Evolutionary conservation across 2,888 invertebrate genomes (phyloP).

Genomic region (Linyphia triangularis): DNA sequence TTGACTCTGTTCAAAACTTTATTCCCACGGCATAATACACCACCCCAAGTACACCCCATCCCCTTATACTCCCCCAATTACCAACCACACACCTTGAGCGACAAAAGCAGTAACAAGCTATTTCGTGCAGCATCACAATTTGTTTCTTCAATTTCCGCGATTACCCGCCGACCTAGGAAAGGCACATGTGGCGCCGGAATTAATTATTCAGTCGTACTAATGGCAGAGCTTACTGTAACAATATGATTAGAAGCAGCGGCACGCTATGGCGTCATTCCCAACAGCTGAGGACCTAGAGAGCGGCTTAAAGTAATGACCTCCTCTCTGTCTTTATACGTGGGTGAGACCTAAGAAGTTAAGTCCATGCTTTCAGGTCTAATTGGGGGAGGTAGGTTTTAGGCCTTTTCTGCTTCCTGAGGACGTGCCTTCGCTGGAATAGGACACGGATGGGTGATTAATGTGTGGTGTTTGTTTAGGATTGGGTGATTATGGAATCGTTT

Average conservation of each 20-base stretch:
- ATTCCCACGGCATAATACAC: constrained; percentile 9
- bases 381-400: constrained; percentile 16
- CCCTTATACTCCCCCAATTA: not conserved
- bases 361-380: constrained; percentile 50
- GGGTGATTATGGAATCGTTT: not conserved
- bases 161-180: constrained; percentile 11
- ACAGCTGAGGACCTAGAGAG: constrained; percentile 56
- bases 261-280: constrained; percentile 41
- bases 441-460: constrained; percentile 23
- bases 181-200: constrained; percentile 55
- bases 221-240: constrained; percentile 72
- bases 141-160: constrained; percentile 43
- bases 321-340: constrained; percentile 50
- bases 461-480: not conserved
- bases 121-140: constrained; percentile 33
- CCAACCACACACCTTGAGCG: not conserved
- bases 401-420: constrained; percentile 15
- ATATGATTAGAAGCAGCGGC: constrained; percentile 69
- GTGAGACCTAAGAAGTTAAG: constrained; percentile 35
- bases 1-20: too few relatives aligned
- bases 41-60: not conserved
- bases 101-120: not conserved
- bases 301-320: constrained; percentile 63
- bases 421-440: constrained; percentile 20
- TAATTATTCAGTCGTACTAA: constrained; percentile 72